These are phyloP conservation scores for Cyclopterus lumpus DNA, from an alignment of 2,797 vertebrate genomes.

Conservation along the genomic window DNA sequence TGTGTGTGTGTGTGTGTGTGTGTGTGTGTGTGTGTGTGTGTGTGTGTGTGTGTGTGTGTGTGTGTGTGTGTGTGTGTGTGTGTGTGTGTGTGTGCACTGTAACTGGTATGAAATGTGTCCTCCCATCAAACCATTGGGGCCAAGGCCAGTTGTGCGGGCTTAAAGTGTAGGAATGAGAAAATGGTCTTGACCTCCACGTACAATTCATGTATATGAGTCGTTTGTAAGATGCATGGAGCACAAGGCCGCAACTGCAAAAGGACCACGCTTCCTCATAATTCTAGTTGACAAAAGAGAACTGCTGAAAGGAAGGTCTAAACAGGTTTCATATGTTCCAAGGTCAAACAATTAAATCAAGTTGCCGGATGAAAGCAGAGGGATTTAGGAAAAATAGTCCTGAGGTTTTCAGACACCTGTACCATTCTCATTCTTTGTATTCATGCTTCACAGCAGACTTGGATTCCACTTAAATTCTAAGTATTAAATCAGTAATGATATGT, in stretches of 20 bases:
- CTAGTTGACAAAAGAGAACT: slow-evolving; percentile 25
- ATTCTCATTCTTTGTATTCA: slow-evolving; percentile 64
- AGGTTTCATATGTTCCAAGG: slow-evolving; percentile 35
- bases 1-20: slow-evolving; percentile 9
- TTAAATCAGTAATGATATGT: slow-evolving; percentile 76
- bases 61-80: slow-evolving; percentile 11
- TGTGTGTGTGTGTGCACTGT: slow-evolving; percentile 7
- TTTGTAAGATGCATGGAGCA: slow-evolving; percentile 6
- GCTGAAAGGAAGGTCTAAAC: slow-evolving; percentile 5
- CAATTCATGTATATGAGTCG: slow-evolving; percentile 33
- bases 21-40: slow-evolving; percentile 12
- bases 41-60: slow-evolving; percentile 15
- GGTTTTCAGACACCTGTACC: slow-evolving; percentile 57
- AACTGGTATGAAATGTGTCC: slow-evolving; percentile 37
- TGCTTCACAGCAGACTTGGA: slow-evolving; percentile 53
- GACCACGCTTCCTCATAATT: slow-evolving; percentile 41
- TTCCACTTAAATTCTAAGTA: slow-evolving; percentile 71
- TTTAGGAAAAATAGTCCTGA: slow-evolving; percentile 51
- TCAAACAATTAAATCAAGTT: slow-evolving; percentile 52
- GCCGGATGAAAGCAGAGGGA: slow-evolving; percentile 43
- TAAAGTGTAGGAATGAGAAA: slow-evolving; percentile 30
- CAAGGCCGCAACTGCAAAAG: slow-evolving; percentile 26
- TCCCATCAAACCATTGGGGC: slow-evolving; percentile 33
- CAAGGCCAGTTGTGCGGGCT: slow-evolving; percentile 27
- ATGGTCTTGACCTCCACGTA: slow-evolving; percentile 41